These are phyloP conservation scores for Poecilia wingei DNA, from an alignment of 2,797 vertebrate genomes.

Conservation along the genomic window DNA sequence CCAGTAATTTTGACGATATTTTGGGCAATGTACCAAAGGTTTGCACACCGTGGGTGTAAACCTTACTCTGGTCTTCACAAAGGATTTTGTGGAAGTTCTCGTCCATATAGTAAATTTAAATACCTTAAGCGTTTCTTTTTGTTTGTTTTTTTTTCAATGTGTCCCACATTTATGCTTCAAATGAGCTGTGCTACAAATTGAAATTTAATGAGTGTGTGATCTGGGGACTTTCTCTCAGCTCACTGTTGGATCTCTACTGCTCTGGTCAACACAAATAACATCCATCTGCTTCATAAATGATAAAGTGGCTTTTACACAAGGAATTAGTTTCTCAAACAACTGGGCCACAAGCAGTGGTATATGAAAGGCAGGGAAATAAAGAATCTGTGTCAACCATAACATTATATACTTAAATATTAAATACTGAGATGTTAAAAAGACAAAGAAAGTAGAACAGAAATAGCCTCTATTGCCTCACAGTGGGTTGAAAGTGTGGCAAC, in stretches of 20 bases:
- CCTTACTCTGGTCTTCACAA: not conserved
- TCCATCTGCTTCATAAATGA: constrained; percentile 23
- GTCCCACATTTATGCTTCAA: constrained; percentile 44
- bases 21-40: no score
- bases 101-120: constrained; percentile 3
- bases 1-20: no score
- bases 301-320: constrained; percentile 10
- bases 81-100: not conserved
- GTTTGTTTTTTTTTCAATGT: constrained; percentile 11
- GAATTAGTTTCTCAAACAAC: constrained; percentile 5
- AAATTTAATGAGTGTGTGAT: constrained; percentile 67
- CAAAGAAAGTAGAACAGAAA: not conserved
- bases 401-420: not conserved
- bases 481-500: not conserved
- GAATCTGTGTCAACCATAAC: not conserved
- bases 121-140: constrained; percentile 19
- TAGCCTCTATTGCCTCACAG: not conserved
- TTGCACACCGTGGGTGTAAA: not conserved
- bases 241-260: constrained; percentile 43
- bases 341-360: not conserved
- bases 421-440: not conserved
- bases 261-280: constrained; percentile 56
- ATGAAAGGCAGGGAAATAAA: not conserved
- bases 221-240: constrained; percentile 32
- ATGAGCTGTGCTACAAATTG: constrained; percentile 57